Evolutionary conservation across 2,113 vertebrate species (phyloP).

Genomic region (Malurus elegans): DNA sequence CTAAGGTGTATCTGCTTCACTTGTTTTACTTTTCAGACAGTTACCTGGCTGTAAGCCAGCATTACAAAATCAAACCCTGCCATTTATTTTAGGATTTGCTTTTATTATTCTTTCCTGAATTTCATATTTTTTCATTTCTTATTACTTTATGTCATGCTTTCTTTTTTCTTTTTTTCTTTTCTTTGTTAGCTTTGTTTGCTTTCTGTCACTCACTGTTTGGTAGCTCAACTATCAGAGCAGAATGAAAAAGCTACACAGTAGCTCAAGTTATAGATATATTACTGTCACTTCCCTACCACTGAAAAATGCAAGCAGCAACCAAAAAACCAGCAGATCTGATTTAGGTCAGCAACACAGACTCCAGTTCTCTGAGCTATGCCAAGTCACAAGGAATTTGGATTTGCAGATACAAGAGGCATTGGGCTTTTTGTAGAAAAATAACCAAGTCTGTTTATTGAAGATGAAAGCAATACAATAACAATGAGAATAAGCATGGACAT

Average conservation of each 20-base stretch:
- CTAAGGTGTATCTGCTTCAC: conserved; percentile 29
- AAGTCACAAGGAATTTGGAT: conserved; percentile 36
- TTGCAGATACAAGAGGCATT: not conserved
- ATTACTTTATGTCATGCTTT: not conserved
- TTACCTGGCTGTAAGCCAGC: conserved; percentile 57
- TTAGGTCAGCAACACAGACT: not conserved
- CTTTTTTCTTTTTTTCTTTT: not conserved
- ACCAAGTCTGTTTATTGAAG: conserved; percentile 52
- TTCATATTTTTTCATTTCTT: conserved; percentile 34
- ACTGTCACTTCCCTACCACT: not conserved
- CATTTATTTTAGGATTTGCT: conserved; percentile 54
- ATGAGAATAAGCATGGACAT: conserved; percentile 38
- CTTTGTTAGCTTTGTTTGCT: conserved; percentile 40
- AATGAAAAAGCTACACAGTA: not conserved
- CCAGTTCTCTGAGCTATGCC: not conserved
- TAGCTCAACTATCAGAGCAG: conserved; percentile 9
- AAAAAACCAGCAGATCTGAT: conserved; percentile 1
- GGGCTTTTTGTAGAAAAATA: not conserved
- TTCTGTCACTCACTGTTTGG: conserved; percentile 29
- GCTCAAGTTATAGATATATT: not conserved
- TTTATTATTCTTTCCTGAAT: conserved; percentile 49
- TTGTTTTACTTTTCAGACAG: conserved; percentile 53
- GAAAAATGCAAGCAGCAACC: not conserved
- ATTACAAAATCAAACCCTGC: conserved; percentile 53
- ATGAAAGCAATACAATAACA: conserved; percentile 65